These are phyloP conservation scores for Syndactyla subalaris DNA, from an alignment of 2,797 vertebrate genomes.

Conservation along the genomic window DNA sequence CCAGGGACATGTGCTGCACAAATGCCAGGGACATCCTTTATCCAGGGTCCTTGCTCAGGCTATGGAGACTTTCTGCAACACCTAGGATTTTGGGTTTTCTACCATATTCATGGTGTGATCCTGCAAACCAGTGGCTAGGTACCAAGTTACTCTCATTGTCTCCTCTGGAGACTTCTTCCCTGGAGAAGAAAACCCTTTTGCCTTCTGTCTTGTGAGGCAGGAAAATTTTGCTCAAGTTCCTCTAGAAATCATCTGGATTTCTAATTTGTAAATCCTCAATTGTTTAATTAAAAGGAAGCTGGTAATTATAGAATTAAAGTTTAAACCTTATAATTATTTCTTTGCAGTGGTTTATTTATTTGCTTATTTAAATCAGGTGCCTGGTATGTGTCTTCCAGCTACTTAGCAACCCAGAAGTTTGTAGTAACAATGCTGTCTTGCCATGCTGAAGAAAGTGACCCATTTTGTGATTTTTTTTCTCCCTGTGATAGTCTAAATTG, in stretches of 20 bases:
- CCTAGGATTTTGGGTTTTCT: neutral
- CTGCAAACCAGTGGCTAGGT: neutral
- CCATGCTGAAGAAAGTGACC: neutral
- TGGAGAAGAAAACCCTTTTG: neutral
- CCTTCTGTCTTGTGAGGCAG: neutral
- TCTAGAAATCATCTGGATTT: neutral
- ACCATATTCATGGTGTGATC: neutral
- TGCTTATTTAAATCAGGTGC: neutral
- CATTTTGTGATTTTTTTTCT: accelerated
- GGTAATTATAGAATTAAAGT: neutral
- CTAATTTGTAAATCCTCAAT: neutral
- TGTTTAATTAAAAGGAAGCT: neutral
- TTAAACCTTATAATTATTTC: neutral
- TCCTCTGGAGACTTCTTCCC: accelerated
- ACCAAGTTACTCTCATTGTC: neutral
- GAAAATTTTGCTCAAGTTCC: neutral
- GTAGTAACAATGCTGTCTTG: neutral
- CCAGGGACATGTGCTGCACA: neutral
- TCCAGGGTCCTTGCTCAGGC: neutral
- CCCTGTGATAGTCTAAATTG: neutral
- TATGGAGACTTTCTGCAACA: neutral
- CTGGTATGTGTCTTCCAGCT: neutral
- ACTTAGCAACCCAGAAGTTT: neutral
- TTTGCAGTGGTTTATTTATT: neutral
- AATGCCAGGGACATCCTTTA: neutral